Base-by-base conservation (phyloP, 2,113 vertebrate genomes). In the Carlito syrichta region DNA sequence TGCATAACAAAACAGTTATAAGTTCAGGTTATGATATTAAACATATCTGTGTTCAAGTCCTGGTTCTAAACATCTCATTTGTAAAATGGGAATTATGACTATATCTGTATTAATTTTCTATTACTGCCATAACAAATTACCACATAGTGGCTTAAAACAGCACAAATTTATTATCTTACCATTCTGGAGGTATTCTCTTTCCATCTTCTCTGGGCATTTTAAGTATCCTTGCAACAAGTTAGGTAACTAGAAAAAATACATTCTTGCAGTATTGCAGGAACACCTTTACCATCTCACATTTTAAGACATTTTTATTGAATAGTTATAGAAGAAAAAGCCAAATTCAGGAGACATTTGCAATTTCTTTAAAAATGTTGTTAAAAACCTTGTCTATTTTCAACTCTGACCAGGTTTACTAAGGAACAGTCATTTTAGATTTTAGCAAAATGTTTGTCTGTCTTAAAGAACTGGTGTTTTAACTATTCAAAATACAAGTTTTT, bases 251-350 rank as follows among this genome's bases (percentile, higher is more conserved):
- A n/a, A n/a, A n/a, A 43, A 89, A 12, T 83, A 3, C 45, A 35
- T 74, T 92, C 56, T 73, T 52, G 84, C 4, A 76, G 19, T 25
- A 45, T 86, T 89, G 56, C 30, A 82, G 91, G 23, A 86, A 62
- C 20, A 77, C 30, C 43, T 68, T 58, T n/a, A 69, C 2, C 81
- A 43, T 30, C n/a, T 86, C 54, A 79, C 86, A 40, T 50, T 69
- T 74, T 74, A 95, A 79, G 56, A 38, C 38, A 79, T 96, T 96
- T 81, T 93, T 86, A 45, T 87, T 90, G 60, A 86, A 76, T 81
- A 54, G 79, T 91, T 83, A 69, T 82, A 71, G 30, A 91, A 93
- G 43, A 86, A 93, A 86, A 91, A 52, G 32, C 30, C n/a, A 63
- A 40, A 56, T 71, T 62, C 87, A 73, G 63, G 11, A 50, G 35